Base-by-base conservation (phyloP, 2,888 invertebrate genomes). In the Galerucella calmariensis region DNA sequence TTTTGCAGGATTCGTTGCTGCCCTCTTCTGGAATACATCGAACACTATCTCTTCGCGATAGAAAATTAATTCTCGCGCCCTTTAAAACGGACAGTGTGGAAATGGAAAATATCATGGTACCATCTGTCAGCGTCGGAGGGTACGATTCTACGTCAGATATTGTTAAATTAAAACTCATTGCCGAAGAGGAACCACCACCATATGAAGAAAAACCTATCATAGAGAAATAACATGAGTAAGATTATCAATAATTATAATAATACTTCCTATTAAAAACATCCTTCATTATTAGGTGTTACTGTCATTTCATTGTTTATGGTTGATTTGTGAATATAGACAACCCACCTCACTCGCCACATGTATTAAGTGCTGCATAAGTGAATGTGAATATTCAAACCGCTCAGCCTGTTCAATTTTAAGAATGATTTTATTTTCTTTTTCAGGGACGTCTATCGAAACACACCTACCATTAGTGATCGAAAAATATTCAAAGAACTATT, bases 71-170 rank as follows among this genome's bases (percentile, higher is more conserved):
- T 20, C 81, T 84, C 14, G 83, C 84, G 2, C 83, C 84, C 85
- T 77, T 85, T 53, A 91, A 89, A 82, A 89, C 90, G 68, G 90
- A 88, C 80, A 89, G 88, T 59, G 89, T 91, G 1, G 91, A 91
- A 81, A 88, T 90, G 76, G 91, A 92, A 82, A 85, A 82, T 74
- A 77, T 83, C 6, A 78, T 81, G 75, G 81, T 79, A 44, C 80
- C 82, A 11, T 78, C 78, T 63, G 80, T 82, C 44, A 83, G 83
- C 16, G 87, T 11, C 6, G 69, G 61, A 12, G 75, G 67, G 59
- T 88, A 88, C 77, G 88, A 88, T 75, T 83, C 87, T 6, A 83
- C 85, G 41, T 86, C 87, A 24, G 88, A 88, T 78, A 86, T 87
- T 27, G 88, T 88, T 20, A 82, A 86, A 72, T 82, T 88, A 75